Evolutionary conservation across 2,113 vertebrate species (phyloP).

Genomic region (Mus spicilegus): DNA sequence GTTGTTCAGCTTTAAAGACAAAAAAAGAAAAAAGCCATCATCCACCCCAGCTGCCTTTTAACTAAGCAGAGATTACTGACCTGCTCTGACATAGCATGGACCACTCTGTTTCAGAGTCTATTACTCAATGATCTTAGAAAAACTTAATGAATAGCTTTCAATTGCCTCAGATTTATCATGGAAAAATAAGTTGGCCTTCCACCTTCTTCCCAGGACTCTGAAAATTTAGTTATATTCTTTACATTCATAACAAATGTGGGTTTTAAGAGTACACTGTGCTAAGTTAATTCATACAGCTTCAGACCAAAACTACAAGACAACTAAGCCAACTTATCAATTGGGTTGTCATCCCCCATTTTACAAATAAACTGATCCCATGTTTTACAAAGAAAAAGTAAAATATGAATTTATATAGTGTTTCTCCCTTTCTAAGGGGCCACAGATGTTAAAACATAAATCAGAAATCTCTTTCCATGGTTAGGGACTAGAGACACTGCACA

Average conservation of each 20-base stretch:
- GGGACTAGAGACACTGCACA: background rate
- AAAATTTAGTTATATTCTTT: slow-evolving; percentile 56
- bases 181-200: slow-evolving; percentile 1
- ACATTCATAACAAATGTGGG: slow-evolving; percentile 41
- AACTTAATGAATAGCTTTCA: background rate
- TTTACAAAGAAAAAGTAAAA: slow-evolving; percentile 42
- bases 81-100: background rate
- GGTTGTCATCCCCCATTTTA: slow-evolving; percentile 7
- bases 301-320: background rate
- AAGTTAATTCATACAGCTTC: background rate
- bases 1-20: slow-evolving; percentile 88
- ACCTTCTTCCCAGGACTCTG: slow-evolving; percentile 3
- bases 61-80: slow-evolving; percentile 52
- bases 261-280: slow-evolving; percentile 31
- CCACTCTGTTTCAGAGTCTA: background rate
- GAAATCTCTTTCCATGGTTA: background rate
- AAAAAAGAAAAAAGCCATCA: slow-evolving; percentile 47
- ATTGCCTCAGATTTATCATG: slow-evolving; percentile 48
- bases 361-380: slow-evolving; percentile 20
- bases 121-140: slow-evolving; percentile 5
- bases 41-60: background rate
- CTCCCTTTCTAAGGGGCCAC: slow-evolving; percentile 30
- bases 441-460: slow-evolving; percentile 11
- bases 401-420: background rate
- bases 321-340: background rate